Evolutionary conservation across 2,888 invertebrate species (phyloP), one percentile per base, ranked within the genome.

Genomic region (Salpingus planirostris): DNA sequence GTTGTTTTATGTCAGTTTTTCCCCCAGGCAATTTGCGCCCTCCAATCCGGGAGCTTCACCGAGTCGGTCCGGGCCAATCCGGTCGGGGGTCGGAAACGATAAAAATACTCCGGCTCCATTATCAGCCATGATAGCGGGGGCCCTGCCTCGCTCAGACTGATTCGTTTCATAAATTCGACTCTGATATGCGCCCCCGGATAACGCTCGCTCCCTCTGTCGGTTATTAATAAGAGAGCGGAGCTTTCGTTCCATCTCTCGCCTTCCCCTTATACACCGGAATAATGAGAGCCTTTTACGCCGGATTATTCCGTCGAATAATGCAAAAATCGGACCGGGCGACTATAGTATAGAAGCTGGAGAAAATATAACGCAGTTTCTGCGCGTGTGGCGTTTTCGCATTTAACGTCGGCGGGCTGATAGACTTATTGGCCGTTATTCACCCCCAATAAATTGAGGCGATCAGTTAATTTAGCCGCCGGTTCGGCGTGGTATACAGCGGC

Each of bases 21-120:
- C 64, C 68, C 65, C 64, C 59, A 35, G 61, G 65, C 69, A 70
- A 70, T 71, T 71, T 71, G 67, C 66, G 66, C 66, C 59, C 56
- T 58, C 72, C 72, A 73, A 73, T 73, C 41, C 47, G 41, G 45
- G 37, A 31, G 35, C 30, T 36, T 33, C 25, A 8, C 5, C 18
- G 18, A 18, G 8, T 8, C 32, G 60, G 57, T 40, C 66, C 62
- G 64, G 59, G 52, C 59, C 62, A 60, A 60, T 58, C 39, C 47
- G 50, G 39, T 43, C 27, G 67, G 60, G 60, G 63, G 56, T 60
- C 59, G 57, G 60, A 65, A n/a, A 66, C 69, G 69, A 70, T 62
- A 64, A 64, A 62, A 64, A 64, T 64, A 55, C 60, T 58, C 60
- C 54, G 57, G 62, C 60, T 59, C 60, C 62, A 65, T 64, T 64